Evolutionary conservation across 35 echinoderm and acorn worm genomes (phyloP), one percentile per base, ranked within the genome.

Genomic region (Ophioderma brevispina): DNA sequence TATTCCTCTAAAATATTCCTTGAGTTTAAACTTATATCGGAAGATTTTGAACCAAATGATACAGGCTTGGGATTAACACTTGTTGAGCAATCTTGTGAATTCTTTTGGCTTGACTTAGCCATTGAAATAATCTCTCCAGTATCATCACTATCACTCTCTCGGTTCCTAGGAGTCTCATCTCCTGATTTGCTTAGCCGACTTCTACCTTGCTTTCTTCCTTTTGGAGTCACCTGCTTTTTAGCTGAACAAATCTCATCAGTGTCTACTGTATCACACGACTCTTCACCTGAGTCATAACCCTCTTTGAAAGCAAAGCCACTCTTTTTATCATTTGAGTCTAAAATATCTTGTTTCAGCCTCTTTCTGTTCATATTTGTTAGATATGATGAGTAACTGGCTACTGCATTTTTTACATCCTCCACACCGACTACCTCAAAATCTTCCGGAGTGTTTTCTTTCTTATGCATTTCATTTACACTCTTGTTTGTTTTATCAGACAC

Each of bases 341-440:
- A 13, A 30, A 70, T 70, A 13, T 70, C 1, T 4, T 13, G 4
- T 70, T 30, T 25, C 1, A 15, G 5, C 23, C 59, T 70, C 6
- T 70, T 70, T 70, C 59, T 6, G 21, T 52, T 52, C 46, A 52
- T 11, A 52, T 52, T 52, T 21, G 21, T 11, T 52, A 52, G 21
- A 25, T 70, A 70, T 15, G 15, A 18, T 2, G 59, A 25, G 28
- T 70, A 25, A 70, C 59, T 70, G 59, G 28, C 25, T 77, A 39
- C 3, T 87, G 0, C 37, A 39, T 33, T 59, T 32, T 23, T 13
- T 10, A 39, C 33, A 10, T 31, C 75, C 2, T 86, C 21, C 37
- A 38, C 35, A 28, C 38, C 36, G 18, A 95, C 93, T 91, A 95
- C 43, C 80, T 95, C 93, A 95, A 95, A 95, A 40, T 87, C 78